Evolutionary conservation across 2,888 invertebrate genomes (phyloP), one percentile per base, ranked within the genome.

Genomic region (Eilema caniola): DNA sequence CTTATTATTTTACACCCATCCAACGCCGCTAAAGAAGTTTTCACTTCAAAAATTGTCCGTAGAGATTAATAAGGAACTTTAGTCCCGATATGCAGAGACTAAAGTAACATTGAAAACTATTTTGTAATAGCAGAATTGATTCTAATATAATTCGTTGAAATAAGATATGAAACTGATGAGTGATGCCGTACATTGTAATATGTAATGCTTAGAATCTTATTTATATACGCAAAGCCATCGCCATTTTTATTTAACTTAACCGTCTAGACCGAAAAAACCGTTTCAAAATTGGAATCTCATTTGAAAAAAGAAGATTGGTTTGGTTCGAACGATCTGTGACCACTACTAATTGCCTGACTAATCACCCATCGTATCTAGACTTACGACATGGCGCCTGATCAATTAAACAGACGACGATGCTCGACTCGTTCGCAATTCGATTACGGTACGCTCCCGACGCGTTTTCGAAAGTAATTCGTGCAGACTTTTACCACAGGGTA

Each of bases 401-500:
- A 90, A 89, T 90, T 89, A 90, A 84, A 83, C 82, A 81, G 83
- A 83, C 83, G 83, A 75, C 77, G 77, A 77, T 83, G 81, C 82
- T 79, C 83, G 80, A 60, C 81, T 81, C 81, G 82, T 82, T 83
- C 80, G 75, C 85, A 88, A 90, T 84, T 89, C 87, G 87, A 90
- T 90, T 90, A 90, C 69, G 78, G 69, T 74, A 70, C 80, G 75
- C 72, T 76, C 75, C 75, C 73, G 83, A 82, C 85, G 83, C 86
- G 84, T 82, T 87, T 86, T 87, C 85, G 85, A 87, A 86, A 88
- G 87, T 90, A 89, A 90, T 87, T 88, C 83, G 81, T 85, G 82
- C 83, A 80, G 89, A 90, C 88, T 86, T 86, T 84, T 79, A 75
- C 84, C 72, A 73, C 78, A 73, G 73, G 72, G 79, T 82, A 84